These are phyloP conservation scores for Cepaea nemoralis DNA, from an alignment of 1,140 invertebrate genomes.

Conservation along the genomic window DNA sequence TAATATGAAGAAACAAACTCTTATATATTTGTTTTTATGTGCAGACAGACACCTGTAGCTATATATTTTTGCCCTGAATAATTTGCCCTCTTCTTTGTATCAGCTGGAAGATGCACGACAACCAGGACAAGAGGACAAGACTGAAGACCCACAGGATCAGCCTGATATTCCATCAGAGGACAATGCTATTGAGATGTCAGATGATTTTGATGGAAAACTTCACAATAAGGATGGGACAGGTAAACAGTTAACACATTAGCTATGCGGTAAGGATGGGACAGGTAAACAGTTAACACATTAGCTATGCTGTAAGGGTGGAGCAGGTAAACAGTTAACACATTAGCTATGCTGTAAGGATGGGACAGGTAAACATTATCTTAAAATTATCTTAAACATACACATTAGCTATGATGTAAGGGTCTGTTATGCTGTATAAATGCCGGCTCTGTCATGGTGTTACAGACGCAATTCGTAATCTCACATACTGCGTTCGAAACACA, in stretches of 20 bases:
- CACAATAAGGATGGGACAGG: conserved; percentile 81
- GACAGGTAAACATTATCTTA: conserved; percentile 45
- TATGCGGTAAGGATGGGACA: conserved; percentile 82
- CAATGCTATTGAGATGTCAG: conserved; percentile 93
- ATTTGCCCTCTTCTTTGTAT: too few species aligned
- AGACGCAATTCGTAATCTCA: too few species aligned
- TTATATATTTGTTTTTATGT: too few species aligned
- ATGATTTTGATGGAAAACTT: conserved; percentile 88
- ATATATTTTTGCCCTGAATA: too few species aligned
- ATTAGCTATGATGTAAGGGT: too few species aligned
- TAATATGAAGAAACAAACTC: too few species aligned
- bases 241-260: conserved; percentile 65
- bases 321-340: conserved; percentile 39
- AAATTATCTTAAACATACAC: too few species aligned
- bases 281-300: conserved; percentile 63
- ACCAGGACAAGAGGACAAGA: conserved; percentile 79
- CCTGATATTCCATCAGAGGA: conserved; percentile 82
- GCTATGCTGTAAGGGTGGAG: conserved; percentile 82
- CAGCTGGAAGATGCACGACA: conserved; percentile 88
- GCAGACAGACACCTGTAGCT: too few species aligned
- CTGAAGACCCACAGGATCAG: conserved; percentile 66
- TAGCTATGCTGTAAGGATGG: conserved; percentile 84
- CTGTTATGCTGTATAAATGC: too few species aligned
- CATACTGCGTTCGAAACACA: too few species aligned
- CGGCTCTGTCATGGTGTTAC: too few species aligned